Percentiles rank a stretch among this genome's conserved stretches.
Evolutionary conservation across 2,113 vertebrate genomes (phyloP).

Genomic region (Corvus cornix): DNA sequence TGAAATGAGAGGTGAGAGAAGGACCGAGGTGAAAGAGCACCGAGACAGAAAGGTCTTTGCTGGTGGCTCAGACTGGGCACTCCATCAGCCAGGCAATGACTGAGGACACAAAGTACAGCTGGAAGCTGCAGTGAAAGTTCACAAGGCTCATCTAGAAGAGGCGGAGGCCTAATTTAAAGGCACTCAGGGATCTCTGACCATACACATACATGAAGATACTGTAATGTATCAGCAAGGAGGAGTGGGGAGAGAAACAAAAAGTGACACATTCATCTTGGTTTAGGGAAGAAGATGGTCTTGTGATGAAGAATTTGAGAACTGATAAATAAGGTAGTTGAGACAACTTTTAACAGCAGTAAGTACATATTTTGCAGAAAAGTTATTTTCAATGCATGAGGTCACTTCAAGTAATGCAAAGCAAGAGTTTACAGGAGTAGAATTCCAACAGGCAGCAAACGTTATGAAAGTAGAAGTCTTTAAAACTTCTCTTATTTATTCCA

Average conservation of each 20-base stretch:
- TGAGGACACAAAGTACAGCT: not conserved
- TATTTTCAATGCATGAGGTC: not conserved
- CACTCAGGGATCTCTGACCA: not conserved
- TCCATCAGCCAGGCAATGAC: not conserved
- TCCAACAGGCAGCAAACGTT: not conserved
- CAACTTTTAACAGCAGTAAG: not conserved
- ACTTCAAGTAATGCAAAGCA: not conserved
- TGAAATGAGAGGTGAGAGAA: not conserved
- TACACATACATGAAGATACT: not conserved
- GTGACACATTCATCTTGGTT: not conserved
- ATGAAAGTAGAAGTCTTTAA: not conserved
- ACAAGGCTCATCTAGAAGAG: not conserved
- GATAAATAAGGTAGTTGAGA: not conserved
- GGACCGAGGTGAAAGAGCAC: not conserved
- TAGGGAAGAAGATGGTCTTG: not conserved
- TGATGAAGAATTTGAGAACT: not conserved
- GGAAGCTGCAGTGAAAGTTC: not conserved
- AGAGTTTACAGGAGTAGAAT: not conserved
- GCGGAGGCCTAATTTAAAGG: not conserved
- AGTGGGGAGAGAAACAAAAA: not conserved
- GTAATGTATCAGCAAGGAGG: not conserved
- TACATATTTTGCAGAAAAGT: not conserved
- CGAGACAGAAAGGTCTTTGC: not conserved
- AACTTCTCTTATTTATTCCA: not conserved
- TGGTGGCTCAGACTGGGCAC: not conserved